phyloP scores from a whole-genome alignment of 2,113 vertebrate genomes.

The Sinocyclocheilus grahami region DNA sequence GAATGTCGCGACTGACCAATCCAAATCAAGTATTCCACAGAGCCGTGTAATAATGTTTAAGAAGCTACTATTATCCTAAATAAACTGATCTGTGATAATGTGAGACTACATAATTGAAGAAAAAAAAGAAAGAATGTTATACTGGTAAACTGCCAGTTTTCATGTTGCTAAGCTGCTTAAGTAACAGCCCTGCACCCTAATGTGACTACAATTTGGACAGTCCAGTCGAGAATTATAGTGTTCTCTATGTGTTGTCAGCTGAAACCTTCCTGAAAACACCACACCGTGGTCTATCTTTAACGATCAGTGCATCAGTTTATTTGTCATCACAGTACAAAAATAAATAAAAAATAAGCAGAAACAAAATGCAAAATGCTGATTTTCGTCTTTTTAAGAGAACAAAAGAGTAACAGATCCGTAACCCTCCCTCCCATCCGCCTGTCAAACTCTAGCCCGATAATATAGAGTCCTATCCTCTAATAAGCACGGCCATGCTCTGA shows the following conservation, averaged over 20 bases:
- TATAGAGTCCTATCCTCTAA: slow-evolving; percentile 29
- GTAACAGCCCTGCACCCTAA: background rate
- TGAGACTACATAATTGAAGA: background rate
- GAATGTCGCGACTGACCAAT: too few species aligned
- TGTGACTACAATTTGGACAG: slow-evolving; percentile 15
- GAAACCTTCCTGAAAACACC: background rate
- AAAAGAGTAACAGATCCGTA: slow-evolving; percentile 76
- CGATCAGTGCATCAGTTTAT: slow-evolving; percentile 95
- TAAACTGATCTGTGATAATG: background rate
- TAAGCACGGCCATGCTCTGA: slow-evolving; percentile 56
- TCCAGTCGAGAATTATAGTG: background rate
- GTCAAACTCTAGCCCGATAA: slow-evolving; percentile 65
- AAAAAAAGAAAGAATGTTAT: background rate
- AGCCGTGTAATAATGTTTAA: background rate
- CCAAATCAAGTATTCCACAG: too few species aligned
- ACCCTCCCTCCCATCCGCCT: slow-evolving; percentile 33
- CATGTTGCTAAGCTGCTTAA: slow-evolving; percentile 14
- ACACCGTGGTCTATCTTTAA: slow-evolving; percentile 68
- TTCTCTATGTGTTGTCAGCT: background rate
- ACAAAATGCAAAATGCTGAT: slow-evolving; percentile 65
- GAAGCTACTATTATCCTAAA: background rate
- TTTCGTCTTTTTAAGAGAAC: slow-evolving; percentile 65
- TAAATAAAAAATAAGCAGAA: slow-evolving; percentile 96
- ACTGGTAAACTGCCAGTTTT: background rate
- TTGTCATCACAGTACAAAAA: slow-evolving; percentile 99